A percentile compares a stretch with the other conserved stretches of the same genome.
These are phyloP conservation scores for Periophthalmodon schlosseri DNA, from an alignment of 2,113 vertebrate genomes.

Conservation along the genomic window DNA sequence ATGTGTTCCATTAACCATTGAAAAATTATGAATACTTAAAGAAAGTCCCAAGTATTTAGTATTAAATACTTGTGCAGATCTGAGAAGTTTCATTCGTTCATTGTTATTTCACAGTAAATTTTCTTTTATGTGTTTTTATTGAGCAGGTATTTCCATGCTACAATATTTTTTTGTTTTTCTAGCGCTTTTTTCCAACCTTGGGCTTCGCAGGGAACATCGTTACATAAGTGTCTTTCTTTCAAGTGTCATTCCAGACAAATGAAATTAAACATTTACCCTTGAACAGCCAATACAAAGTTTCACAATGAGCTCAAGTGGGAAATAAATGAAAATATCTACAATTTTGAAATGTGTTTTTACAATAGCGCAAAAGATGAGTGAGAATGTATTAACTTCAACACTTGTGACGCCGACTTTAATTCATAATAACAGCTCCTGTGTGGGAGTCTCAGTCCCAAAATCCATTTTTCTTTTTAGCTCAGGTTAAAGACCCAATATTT, in stretches of 20 bases:
- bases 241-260: background rate
- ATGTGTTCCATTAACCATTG: background rate
- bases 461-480: background rate
- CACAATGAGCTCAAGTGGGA: background rate
- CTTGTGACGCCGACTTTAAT: too few relatives aligned
- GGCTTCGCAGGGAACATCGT: background rate
- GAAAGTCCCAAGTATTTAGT: too few relatives aligned
- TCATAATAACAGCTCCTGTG: too few relatives aligned
- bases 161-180: background rate
- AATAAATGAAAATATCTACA: too few relatives aligned
- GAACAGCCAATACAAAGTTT: background rate
- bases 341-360: too few relatives aligned
- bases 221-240: background rate
- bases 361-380: too few relatives aligned
- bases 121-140: background rate
- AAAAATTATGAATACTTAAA: background rate
- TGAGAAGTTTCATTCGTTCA: too few relatives aligned
- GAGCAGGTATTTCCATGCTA: background rate
- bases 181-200: too few relatives aligned
- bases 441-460: background rate
- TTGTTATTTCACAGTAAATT: too few relatives aligned
- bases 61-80: too few relatives aligned
- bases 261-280: background rate
- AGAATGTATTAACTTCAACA: too few relatives aligned
- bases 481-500: background rate